phyloP scores from a whole-genome alignment of 92 coral and sea anemone genomes.

The Isaurus tuberculatus region DNA sequence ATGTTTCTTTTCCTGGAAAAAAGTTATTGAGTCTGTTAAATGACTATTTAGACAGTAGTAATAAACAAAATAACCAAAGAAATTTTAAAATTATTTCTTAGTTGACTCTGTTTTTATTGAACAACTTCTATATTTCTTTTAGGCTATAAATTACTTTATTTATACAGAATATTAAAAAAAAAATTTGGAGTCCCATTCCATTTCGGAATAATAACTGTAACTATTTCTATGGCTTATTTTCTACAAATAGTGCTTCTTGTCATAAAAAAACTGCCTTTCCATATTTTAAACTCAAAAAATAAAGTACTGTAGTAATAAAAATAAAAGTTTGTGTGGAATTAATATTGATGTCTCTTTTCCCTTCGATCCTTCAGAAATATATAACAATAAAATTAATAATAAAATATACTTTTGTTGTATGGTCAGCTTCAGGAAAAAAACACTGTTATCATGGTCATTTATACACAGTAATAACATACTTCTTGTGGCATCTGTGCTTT shows the following conservation, averaged over 20 bases:
- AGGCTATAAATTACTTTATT: not conserved
- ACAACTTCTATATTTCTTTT: not conserved
- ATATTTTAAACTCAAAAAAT: too few relatives aligned
- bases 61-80: conserved; percentile 13
- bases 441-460: conserved; percentile 18
- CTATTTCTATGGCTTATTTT: conserved; percentile 16
- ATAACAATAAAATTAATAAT: not conserved
- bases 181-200: conserved; percentile 17
- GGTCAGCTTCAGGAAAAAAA: conserved; percentile 17
- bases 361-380: too few relatives aligned
- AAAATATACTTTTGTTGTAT: conserved; percentile 7
- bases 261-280: not conserved
- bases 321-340: too few relatives aligned
- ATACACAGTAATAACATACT: not conserved
- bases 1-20: too few relatives aligned
- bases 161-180: too few relatives aligned
- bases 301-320: too few relatives aligned
- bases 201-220: conserved; percentile 14
- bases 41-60: conserved; percentile 1
- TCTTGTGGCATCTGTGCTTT: conserved; percentile 17
- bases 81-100: conserved; percentile 11
- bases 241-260: conserved; percentile 16
- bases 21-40: conserved; percentile 4
- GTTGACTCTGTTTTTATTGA: not conserved
- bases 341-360: too few relatives aligned